phyloP scores from a whole-genome alignment of 1,140 invertebrate genomes.

The Babylonia areolata region DNA sequence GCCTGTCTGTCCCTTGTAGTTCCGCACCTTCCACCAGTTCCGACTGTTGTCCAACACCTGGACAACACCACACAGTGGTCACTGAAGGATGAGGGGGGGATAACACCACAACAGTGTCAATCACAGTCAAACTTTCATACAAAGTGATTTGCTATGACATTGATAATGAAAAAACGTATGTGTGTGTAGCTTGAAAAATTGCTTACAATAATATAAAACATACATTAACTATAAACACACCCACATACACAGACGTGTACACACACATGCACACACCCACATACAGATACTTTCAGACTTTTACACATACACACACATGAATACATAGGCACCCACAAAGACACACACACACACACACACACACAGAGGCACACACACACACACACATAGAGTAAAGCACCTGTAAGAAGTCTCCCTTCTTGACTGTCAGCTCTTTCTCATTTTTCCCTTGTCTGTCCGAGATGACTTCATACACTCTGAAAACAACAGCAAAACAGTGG shows the following conservation, averaged over 20 bases:
- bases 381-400: constrained; percentile 75
- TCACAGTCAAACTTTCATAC: too few relatives aligned
- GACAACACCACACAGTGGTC: too few relatives aligned
- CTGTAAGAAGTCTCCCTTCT: constrained; percentile 96
- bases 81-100: too few relatives aligned
- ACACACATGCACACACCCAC: not conserved
- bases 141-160: too few relatives aligned
- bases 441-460: constrained; percentile 80
- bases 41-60: constrained; percentile 89
- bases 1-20: constrained; percentile 87
- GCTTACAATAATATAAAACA: not conserved
- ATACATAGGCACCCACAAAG: not conserved
- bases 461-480: constrained; percentile 68
- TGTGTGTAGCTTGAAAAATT: not conserved
- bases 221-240: not conserved
- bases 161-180: not conserved
- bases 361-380: not conserved
- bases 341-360: not conserved
- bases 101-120: too few relatives aligned
- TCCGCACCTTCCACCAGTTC: constrained; percentile 99
- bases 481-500: constrained; percentile 12
- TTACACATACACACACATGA: too few relatives aligned
- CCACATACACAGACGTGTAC: not conserved
- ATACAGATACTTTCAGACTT: not conserved
- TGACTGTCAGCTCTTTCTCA: constrained; percentile 97